Conservation (phyloP, 2,113 vertebrate genomes). For the Gorsachius goisagi region DNA sequence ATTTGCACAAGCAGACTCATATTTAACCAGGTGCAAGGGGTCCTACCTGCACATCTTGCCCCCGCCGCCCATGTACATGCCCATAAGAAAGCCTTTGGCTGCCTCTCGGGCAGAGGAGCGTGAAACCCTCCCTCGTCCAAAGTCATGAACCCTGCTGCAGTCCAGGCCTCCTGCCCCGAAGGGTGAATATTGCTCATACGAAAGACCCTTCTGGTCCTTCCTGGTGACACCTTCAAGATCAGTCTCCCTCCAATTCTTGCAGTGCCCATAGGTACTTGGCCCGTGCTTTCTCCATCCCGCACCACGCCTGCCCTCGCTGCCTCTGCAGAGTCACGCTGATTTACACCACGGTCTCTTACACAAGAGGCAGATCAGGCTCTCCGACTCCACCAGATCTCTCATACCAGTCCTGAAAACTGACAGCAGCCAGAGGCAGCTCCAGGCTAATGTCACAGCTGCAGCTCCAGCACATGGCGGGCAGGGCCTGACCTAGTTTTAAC, state of each 20-base stretch:
- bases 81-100: neutral
- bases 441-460: slow-evolving; percentile 1
- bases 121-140: neutral
- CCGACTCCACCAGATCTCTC: neutral
- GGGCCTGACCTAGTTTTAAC: slow-evolving; percentile 60
- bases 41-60: neutral
- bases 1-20: neutral
- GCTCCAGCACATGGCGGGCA: neutral
- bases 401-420: neutral
- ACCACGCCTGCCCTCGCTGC: fast-evolving
- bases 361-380: neutral
- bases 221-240: neutral
- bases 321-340: neutral
- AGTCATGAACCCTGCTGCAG: neutral
- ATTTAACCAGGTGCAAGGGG: neutral
- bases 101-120: neutral
- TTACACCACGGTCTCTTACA: neutral
- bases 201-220: neutral
- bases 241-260: fast-evolving
- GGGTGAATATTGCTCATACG: neutral
- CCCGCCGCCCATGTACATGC: fast-evolving
- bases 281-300: neutral
- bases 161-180: neutral
- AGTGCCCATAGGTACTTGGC: neutral
- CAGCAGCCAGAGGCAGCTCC: slow-evolving; percentile 36